Evolutionary conservation across 1,140 invertebrate genomes (phyloP), one percentile per base, ranked within the genome.

Genomic region (Diabrotica undecimpunctata): DNA sequence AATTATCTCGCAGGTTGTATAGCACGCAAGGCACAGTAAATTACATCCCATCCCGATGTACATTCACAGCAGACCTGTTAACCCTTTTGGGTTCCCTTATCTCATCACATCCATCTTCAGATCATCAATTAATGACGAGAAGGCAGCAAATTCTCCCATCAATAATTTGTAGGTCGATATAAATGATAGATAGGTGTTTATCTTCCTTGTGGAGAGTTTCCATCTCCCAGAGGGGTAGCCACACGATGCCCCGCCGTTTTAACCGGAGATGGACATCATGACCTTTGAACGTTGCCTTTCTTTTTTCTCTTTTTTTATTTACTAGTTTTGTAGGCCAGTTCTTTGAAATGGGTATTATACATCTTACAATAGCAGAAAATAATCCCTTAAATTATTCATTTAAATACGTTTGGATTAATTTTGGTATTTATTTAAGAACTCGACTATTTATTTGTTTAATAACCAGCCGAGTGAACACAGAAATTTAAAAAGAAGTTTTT

Each of bases 81-180:
- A 46, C 41, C 41, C 41, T 46, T 46, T n/a, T 46, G 41, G 8
- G 41, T 46, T 46, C 41, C 41, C 41, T 46, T 46, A 46, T 46
- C 41, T 46, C 41, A 46, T 46, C 41, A 46, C 41, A 46, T 46
- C n/a, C 41, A 46, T 46, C 41, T 46, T 46, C 41, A 46, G 41
- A 6, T 10, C 41, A n/a, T 46, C 41, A 46, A 46, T 46, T 46
- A 46, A 46, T 46, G 41, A 46, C n/a, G 41, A 46, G 41, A 46
- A 2, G 41, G 41, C 41, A 46, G 41, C 41, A 46, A 46, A 46
- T 46, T 46, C 41, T 46, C 8, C 8, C 41, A 46, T 46, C 41
- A 46, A 46, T 46, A 46, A 46, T 46, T 46, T 46, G 41, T 46
- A 46, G 41, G 41, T 46, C 41, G 41, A 46, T 46, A 46, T 46